Evolutionary conservation across 2,888 invertebrate genomes (phyloP), one percentile per base, ranked within the genome.

Genomic region (Cyaniris semiargus): DNA sequence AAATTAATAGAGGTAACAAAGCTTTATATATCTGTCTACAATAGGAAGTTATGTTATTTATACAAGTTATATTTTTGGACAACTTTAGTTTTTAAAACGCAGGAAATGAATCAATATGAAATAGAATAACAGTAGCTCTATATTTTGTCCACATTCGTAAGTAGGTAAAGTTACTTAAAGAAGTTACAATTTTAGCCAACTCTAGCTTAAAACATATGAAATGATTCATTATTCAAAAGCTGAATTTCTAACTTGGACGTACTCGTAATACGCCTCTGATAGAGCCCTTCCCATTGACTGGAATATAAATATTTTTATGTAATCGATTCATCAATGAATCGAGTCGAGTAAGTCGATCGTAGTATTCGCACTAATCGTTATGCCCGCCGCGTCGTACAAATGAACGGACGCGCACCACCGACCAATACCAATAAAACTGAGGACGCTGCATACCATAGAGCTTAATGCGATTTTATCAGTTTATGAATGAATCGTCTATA

Each of bases 351-450:
- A 81, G 85, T 86, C 85, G 86, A 85, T 80, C 81, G 84, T 89
- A 88, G 90, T 89, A 89, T 90, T 90, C 84, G 89, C 89, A 83
- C 79, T 81, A 87, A 91, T 92, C 89, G 89, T 84, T 93, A 93
- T 93, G 91, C 93, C 88, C 90, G 90, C 88, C 93, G 92, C 93
- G 91, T 92, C 87, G 87, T 85, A 80, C 87, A 91, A 93, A 93
- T 92, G 91, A 92, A 92, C 93, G 93, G 93, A 93, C 93, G 93
- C 84, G 85, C 88, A 86, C 88, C 85, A 84, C 85, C 84, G 84
- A 83, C 88, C 91, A 91, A 91, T 92, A 89, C 89, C 88, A 89
- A 92, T 91, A 90, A 88, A 90, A 89, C 84, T 84, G 79, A 84
- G 82, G 84, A 86, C 87, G 86, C 87, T 83, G 84, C 86, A 85